A percentile compares a stretch with the other conserved stretches of the same genome.
Evolutionary conservation across 2,888 invertebrate species (phyloP).

Genomic region (Cryptocephalus moraei): DNA sequence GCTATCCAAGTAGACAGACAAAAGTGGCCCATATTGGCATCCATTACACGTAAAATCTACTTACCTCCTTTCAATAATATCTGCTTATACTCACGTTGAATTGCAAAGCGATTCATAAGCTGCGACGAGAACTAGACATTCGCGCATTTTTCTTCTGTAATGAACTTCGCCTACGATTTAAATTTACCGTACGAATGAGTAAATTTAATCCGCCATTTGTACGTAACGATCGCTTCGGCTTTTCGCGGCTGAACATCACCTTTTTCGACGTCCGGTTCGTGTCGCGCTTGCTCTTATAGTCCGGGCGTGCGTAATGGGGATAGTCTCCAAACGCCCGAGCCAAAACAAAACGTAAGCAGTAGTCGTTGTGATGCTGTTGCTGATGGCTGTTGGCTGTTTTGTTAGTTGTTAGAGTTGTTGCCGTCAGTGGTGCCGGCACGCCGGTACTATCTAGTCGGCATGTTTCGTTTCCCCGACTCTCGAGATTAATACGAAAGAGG

Average conservation of each 20-base stretch:
- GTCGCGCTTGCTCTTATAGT: slow-evolving; percentile 5
- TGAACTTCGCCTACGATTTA: too few relatives aligned
- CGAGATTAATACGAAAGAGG: too few relatives aligned
- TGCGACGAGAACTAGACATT: background rate
- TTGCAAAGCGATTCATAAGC: background rate
- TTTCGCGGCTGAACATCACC: slow-evolving; percentile 13
- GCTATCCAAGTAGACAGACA: slow-evolving; percentile 29
- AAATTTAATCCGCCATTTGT: slow-evolving; percentile 11
- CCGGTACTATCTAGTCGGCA: too few relatives aligned
- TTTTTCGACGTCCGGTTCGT: slow-evolving; percentile 5
- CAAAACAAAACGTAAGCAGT: too few relatives aligned
- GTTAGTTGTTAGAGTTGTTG: too few relatives aligned
- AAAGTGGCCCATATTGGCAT: slow-evolving; percentile 38
- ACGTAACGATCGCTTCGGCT: slow-evolving; percentile 20
- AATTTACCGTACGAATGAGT: too few relatives aligned
- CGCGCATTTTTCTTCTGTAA: too few relatives aligned
- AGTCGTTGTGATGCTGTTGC: too few relatives aligned
- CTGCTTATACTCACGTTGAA: slow-evolving; percentile 1
- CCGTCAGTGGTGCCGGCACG: too few relatives aligned
- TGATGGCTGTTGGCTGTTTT: too few relatives aligned
- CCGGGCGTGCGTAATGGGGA: background rate
- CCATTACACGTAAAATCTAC: slow-evolving; percentile 28
- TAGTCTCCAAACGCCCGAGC: too few relatives aligned
- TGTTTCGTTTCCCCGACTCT: too few relatives aligned
- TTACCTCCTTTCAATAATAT: slow-evolving; percentile 26